Conservation (phyloP, 2,797 vertebrate species). For the Sebastes taczanowskii region DNA sequence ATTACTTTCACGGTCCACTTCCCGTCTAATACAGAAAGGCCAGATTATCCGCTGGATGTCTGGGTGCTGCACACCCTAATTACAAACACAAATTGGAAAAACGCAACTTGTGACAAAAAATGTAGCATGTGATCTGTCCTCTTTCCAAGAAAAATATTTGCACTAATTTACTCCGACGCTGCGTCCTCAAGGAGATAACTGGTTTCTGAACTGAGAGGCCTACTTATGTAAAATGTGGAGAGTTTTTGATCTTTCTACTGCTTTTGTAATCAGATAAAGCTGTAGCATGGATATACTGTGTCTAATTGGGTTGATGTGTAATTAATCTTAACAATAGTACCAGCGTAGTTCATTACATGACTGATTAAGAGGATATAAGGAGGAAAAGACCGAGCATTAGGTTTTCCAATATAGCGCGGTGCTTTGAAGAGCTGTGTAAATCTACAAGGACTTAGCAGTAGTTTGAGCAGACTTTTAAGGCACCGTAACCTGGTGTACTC, state of each 20-base stretch:
- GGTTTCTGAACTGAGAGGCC: slow-evolving; percentile 11
- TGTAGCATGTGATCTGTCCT: slow-evolving; percentile 52
- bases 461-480: slow-evolving; percentile 19
- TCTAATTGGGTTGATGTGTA: slow-evolving; percentile 70
- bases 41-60: slow-evolving; percentile 82
- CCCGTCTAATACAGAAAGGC: slow-evolving; percentile 80
- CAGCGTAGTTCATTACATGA: slow-evolving; percentile 63
- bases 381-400: slow-evolving; percentile 31
- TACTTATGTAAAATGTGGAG: slow-evolving; percentile 39
- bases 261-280: slow-evolving; percentile 62
- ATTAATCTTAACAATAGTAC: slow-evolving; percentile 57
- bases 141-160: slow-evolving; percentile 66
- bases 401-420: slow-evolving; percentile 29
- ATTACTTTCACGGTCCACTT: slow-evolving; percentile 86
- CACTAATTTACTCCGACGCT: slow-evolving; percentile 54
- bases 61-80: slow-evolving; percentile 78
- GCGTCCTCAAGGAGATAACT: slow-evolving; percentile 55
- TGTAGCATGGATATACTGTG: slow-evolving; percentile 43
- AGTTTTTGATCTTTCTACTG: slow-evolving; percentile 55
- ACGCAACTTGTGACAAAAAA: slow-evolving; percentile 75
- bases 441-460: slow-evolving; percentile 3
- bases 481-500: slow-evolving; percentile 19
- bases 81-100: slow-evolving; percentile 82
- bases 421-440: slow-evolving; percentile 34
- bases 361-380: slow-evolving; percentile 52